Conservation (phyloP, 2,797 vertebrate genomes). For the Coendou prehensilis region DNA sequence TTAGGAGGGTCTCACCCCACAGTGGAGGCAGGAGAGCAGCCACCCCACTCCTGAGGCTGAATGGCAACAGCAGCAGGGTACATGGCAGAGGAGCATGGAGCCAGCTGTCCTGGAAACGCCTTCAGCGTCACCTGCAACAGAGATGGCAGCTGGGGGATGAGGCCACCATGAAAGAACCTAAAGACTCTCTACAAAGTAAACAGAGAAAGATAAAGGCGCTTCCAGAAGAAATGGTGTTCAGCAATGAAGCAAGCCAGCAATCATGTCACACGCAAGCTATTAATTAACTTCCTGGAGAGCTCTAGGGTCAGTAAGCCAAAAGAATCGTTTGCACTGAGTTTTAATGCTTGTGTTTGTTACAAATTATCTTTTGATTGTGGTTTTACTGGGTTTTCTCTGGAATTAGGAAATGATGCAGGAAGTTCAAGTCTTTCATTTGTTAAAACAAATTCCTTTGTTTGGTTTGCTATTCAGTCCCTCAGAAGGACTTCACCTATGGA, state of each 20-base stretch:
- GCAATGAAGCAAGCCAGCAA: not conserved
- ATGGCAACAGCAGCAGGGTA: too few species aligned
- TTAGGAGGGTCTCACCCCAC: not conserved
- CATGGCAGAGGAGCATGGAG: not conserved
- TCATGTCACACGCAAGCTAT: not conserved
- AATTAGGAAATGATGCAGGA: not conserved
- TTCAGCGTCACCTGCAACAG: not conserved
- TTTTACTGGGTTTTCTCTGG: slow-evolving; percentile 32
- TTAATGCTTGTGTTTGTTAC: not conserved
- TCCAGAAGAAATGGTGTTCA: not conserved
- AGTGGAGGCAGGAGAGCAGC: not conserved
- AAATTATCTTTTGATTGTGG: not conserved
- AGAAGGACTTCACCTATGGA: not conserved
- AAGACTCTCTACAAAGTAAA: not conserved
- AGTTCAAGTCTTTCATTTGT: not conserved
- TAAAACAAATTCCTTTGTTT: not conserved
- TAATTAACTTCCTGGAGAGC: not conserved
- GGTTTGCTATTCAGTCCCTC: not conserved
- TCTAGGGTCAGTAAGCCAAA: slow-evolving; percentile 15
- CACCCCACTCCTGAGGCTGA: not conserved
- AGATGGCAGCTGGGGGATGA: not conserved
- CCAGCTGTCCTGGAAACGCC: not conserved
- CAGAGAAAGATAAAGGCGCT: not conserved
- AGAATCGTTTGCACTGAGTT: not conserved
- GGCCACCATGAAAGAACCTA: not conserved